Base-by-base conservation (phyloP, 2,113 vertebrate species). In the Pseudorhombus dupliciocellatus region DNA sequence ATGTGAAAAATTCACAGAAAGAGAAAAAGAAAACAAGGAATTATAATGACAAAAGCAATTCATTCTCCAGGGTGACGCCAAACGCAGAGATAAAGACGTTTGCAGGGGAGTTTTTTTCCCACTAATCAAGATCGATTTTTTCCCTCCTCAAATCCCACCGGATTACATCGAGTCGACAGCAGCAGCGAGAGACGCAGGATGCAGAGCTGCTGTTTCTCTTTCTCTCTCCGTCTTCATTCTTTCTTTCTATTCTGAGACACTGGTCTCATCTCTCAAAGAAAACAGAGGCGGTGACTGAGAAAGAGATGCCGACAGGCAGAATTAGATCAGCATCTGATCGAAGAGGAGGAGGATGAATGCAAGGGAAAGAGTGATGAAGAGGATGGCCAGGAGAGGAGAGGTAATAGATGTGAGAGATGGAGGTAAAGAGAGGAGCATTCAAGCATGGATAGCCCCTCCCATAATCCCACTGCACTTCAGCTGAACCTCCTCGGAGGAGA, bases 381-480 rank as follows among this genome's bases (percentile, higher is more conserved):
- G 22, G 9, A 10, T 5, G 22, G 30, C 50, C 40, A 15, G 8
- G n/a, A n/a, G 42, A 46, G 51, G 15, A 21, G 28, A 30, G 37
- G 57, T 48, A 7, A 40, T 28, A 22, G 20, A 73, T 24, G 12
- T 18, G 62, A 68, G 52, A 3, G 22, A 67, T 24, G 24, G 22
- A 20, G 54, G 30, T 48, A 26, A 59, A 30, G 56, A 72, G 42
- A 37, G 26, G 21, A 31, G 69, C n/a, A 18, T 21, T 25, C 18
- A 7, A 73, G 63, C 37, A 22, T 31, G 10, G 8, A 34, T 4
- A 28, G 68, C 15, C 25, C 66, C 61, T 89, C 76, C 84, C 67
- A 78, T 73, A 79, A 85, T 88, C 77, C 83, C 66, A 88, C 78
- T 86, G 84, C 75, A 85, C 84, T 88, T 75, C 70, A 60, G 22